These are phyloP conservation scores for Gymnocypris eckloni DNA, from an alignment of 2,797 vertebrate species.

Conservation along the genomic window DNA sequence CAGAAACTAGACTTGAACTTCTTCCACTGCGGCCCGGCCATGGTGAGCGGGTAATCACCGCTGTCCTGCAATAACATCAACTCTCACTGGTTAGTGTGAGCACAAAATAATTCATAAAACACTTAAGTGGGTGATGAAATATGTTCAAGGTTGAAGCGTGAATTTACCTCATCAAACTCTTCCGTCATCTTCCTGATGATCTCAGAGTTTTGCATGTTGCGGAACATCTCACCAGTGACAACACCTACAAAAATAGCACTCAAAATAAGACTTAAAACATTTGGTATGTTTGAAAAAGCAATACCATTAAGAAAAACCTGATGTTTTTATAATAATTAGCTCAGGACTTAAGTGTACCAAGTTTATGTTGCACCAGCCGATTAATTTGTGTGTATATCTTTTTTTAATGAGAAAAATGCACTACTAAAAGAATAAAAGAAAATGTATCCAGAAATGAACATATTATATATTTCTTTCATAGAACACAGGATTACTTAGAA, in stretches of 20 bases:
- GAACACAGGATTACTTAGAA: not conserved
- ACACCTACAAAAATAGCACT: slow-evolving; percentile 82
- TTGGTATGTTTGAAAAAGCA: not conserved
- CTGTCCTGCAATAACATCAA: slow-evolving; percentile 86
- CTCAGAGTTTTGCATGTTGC: slow-evolving; percentile 99
- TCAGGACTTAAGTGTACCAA: too few species aligned
- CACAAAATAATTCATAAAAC: not conserved
- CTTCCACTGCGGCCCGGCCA: slow-evolving; percentile 99
- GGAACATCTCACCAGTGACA: slow-evolving; percentile 98
- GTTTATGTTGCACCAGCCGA: not conserved
- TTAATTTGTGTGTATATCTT: not conserved
- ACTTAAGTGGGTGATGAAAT: not conserved
- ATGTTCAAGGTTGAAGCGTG: not conserved
- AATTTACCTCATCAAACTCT: slow-evolving; percentile 95
- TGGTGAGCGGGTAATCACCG: slow-evolving; percentile 97
- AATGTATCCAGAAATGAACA: not conserved
- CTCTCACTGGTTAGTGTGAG: not conserved
- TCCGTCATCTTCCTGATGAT: slow-evolving; percentile 99
- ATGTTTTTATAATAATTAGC: not conserved
- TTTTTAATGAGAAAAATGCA: not conserved
- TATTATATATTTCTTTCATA: not conserved
- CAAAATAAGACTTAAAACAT: not conserved
- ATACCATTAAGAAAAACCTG: not conserved
- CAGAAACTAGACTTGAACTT: slow-evolving; percentile 99
- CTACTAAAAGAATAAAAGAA: not conserved